A percentile compares a stretch with the other conserved stretches of the same genome.
Conservation (phyloP, 2,113 vertebrate species). For the Pimephales promelas region DNA sequence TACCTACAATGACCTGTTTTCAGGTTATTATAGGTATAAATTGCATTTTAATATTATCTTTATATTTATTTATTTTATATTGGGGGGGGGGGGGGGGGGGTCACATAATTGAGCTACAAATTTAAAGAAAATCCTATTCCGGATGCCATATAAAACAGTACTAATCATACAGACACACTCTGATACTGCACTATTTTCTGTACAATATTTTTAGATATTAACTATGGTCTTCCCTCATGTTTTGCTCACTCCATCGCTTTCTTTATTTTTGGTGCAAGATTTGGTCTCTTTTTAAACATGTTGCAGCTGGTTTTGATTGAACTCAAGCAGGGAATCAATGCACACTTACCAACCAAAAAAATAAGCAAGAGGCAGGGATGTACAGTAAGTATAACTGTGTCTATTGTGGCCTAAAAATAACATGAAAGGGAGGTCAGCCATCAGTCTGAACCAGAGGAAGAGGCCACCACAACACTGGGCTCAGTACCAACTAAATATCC, state of each 20-base stretch:
- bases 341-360: conserved; percentile 58
- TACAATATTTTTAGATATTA: not conserved
- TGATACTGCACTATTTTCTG: not conserved
- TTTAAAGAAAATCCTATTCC: too few species aligned
- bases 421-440: conserved; percentile 38
- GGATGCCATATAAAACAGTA: too few species aligned
- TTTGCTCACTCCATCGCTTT: not conserved
- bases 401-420: conserved; percentile 37
- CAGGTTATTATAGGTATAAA: not conserved
- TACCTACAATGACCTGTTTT: too few species aligned
- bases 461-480: conserved; percentile 35
- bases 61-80: too few species aligned
- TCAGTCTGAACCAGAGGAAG: conserved; percentile 29
- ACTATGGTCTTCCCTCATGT: conserved; percentile 53
- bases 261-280: conserved; percentile 15
- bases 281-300: conserved; percentile 51
- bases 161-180: too few species aligned
- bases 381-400: conserved; percentile 36
- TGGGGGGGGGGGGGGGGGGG: too few species aligned
- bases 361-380: conserved; percentile 50
- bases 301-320: conserved; percentile 70
- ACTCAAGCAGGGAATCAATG: conserved; percentile 51
- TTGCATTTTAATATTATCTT: too few species aligned
- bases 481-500: conserved; percentile 9
- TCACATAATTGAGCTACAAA: too few species aligned